Evolutionary conservation across 2,888 invertebrate genomes (phyloP), one percentile per base, ranked within the genome.

Genomic region (Lumbricus terrestris): DNA sequence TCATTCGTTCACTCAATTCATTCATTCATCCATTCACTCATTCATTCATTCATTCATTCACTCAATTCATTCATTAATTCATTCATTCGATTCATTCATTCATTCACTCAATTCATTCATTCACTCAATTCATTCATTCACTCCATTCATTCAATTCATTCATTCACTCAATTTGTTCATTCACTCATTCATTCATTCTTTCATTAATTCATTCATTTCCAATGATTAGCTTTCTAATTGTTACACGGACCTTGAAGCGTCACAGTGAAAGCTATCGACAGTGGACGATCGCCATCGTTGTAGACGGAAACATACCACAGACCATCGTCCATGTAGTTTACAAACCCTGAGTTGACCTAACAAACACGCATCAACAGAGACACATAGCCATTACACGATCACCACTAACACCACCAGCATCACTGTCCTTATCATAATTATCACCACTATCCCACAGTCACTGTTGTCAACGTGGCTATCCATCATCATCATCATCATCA

Each of bases 221-320:
- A 29, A 69, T n/a, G 69, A 69, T 69, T n/a, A 69, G 11, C n/a
- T n/a, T 69, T n/a, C 69, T n/a, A n/a, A 69, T n/a, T 69, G 69
- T 69, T 69, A 29, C 69, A 69, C 85, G 34, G 42, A 89, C 89
- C 89, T 37, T 89, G 89, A 42, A 89, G 33, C 4, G 54, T 54
- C 5, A 69, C 89, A 34, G 82, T 69, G 37, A 89, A 69, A 37
- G 20, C 11, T 16, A 89, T 34, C 33, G 34, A 37, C n/a, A 42
- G 34, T 13, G 89, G 33, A 42, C 23, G 34, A n/a, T 47, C 89
- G 6, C 88, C 97, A 95, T 99, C 99, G 95, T 99, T 99, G 96
- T 98, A 98, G 23, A 99, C 95, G 33, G 98, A 98, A 89, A 99
- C 96, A 95, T 98, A 98, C 98, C 99, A 99, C 93, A 98, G 97